These are phyloP conservation scores for Agrypnus murinus DNA, from an alignment of 2,888 invertebrate species.

Conservation along the genomic window DNA sequence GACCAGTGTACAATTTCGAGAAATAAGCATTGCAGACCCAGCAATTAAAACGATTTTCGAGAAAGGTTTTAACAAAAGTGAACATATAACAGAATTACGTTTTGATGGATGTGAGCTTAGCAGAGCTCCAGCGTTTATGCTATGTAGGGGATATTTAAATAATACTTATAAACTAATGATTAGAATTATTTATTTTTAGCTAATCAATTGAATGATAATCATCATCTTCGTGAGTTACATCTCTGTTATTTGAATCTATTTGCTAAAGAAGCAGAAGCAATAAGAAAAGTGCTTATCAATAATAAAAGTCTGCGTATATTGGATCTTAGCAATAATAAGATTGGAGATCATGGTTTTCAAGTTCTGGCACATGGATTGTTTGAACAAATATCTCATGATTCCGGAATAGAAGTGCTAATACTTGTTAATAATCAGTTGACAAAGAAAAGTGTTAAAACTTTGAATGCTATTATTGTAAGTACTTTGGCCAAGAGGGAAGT, in stretches of 20 bases:
- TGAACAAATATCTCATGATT: slow-evolving; percentile 57
- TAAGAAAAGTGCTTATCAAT: slow-evolving; percentile 63
- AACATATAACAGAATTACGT: slow-evolving; percentile 63
- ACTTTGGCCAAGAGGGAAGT: background rate
- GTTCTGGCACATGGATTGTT: slow-evolving; percentile 65
- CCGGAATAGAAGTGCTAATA: slow-evolving; percentile 65
- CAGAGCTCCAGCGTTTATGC: slow-evolving; percentile 65
- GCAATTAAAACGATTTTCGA: slow-evolving; percentile 62
- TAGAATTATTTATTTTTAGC: slow-evolving; percentile 56
- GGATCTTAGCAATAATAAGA: slow-evolving; percentile 67
- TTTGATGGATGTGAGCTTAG: slow-evolving; percentile 65
- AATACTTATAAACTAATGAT: slow-evolving; percentile 27
- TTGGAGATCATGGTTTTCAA: slow-evolving; percentile 68
- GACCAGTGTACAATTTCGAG: slow-evolving; percentile 59
- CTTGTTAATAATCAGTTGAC: slow-evolving; percentile 67
- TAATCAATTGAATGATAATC: slow-evolving; percentile 63
- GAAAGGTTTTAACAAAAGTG: slow-evolving; percentile 61
- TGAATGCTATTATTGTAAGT: slow-evolving; percentile 66
- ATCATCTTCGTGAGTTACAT: slow-evolving; percentile 64
- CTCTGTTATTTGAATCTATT: slow-evolving; percentile 66
- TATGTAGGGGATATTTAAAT: slow-evolving; percentile 59
- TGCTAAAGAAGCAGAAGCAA: slow-evolving; percentile 66
- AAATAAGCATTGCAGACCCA: slow-evolving; percentile 63
- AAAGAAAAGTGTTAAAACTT: slow-evolving; percentile 65
- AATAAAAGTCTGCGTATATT: slow-evolving; percentile 65